phyloP scores from a whole-genome alignment of 1,140 invertebrate species.

The Gyrodactylus bullatarudis region DNA sequence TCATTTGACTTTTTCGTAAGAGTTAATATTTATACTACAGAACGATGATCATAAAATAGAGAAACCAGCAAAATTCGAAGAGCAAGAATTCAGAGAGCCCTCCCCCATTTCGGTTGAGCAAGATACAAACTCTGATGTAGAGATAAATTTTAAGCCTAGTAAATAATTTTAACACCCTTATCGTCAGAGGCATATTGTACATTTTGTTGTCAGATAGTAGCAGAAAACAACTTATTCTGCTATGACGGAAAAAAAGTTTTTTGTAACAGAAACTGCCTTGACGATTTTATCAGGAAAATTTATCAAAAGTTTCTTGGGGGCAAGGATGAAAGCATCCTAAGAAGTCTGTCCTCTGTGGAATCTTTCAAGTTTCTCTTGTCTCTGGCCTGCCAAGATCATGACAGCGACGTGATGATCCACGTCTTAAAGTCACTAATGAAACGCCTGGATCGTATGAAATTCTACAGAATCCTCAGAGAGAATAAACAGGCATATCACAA shows the following conservation, averaged over 20 bases:
- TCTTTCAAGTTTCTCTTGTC: background rate
- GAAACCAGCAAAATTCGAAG: background rate
- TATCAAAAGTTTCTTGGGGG: background rate
- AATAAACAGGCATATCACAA: background rate
- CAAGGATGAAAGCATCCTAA: background rate
- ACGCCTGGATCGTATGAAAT: background rate
- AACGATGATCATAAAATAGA: background rate
- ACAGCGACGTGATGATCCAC: too few species aligned
- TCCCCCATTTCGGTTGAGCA: background rate
- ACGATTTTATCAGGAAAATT: background rate
- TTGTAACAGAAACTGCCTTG: background rate
- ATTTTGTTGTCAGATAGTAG: background rate
- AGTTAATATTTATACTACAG: background rate
- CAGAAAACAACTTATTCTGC: background rate
- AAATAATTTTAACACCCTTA: background rate
- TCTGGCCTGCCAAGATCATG: background rate
- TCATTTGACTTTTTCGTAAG: background rate
- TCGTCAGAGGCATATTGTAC: background rate
- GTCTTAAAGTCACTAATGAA: too few species aligned
- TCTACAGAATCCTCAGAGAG: background rate
- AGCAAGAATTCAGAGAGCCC: background rate
- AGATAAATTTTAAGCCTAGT: background rate
- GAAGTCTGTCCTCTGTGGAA: background rate
- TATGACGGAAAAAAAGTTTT: background rate
- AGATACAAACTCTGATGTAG: background rate